phyloP scores from a whole-genome alignment of 2,113 vertebrate genomes.

The Etheostoma cragini region DNA sequence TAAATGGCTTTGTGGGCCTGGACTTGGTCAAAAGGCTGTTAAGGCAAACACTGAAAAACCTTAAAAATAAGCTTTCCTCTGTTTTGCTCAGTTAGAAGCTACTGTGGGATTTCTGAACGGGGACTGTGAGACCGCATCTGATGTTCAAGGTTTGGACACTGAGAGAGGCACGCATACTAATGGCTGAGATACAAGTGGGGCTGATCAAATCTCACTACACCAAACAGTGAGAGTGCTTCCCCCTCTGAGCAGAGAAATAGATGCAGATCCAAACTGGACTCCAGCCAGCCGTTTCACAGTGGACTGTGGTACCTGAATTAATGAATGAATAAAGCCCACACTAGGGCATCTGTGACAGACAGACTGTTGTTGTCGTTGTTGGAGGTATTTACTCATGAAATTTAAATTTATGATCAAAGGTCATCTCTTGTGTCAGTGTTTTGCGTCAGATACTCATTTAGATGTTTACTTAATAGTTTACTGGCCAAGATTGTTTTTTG shows the following conservation, averaged over 20 bases:
- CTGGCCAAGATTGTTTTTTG: neutral
- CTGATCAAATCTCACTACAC: conserved; percentile 83
- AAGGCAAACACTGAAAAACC: conserved; percentile 64
- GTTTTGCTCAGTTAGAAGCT: conserved; percentile 76
- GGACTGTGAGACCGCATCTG: conserved; percentile 69
- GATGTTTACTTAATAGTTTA: neutral
- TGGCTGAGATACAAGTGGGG: conserved; percentile 82
- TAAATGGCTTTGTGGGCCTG: conserved; percentile 78
- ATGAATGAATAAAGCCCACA: conserved; percentile 80
- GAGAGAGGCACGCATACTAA: conserved; percentile 82
- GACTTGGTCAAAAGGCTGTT: conserved; percentile 75
- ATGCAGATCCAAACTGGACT: conserved; percentile 82
- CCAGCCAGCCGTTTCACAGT: conserved; percentile 84
- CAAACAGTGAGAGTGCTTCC: conserved; percentile 79
- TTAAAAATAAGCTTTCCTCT: conserved; percentile 75
- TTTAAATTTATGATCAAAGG: conserved; percentile 4
- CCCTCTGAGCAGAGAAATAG: conserved; percentile 80
- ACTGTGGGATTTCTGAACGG: conserved; percentile 74
- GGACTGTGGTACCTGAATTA: conserved; percentile 77
- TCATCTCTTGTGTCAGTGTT: conserved; percentile 5
- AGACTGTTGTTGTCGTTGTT: conserved; percentile 79
- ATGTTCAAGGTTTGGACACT: conserved; percentile 84
- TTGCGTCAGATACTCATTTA: neutral
- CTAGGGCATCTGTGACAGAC: conserved; percentile 71
- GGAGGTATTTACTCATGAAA: conserved; percentile 22